Percentiles rank a stretch among this genome's conserved stretches.
These are phyloP conservation scores for Melanotaenia trifasciata DNA, from an alignment of 2,797 vertebrate species.

Conservation along the genomic window DNA sequence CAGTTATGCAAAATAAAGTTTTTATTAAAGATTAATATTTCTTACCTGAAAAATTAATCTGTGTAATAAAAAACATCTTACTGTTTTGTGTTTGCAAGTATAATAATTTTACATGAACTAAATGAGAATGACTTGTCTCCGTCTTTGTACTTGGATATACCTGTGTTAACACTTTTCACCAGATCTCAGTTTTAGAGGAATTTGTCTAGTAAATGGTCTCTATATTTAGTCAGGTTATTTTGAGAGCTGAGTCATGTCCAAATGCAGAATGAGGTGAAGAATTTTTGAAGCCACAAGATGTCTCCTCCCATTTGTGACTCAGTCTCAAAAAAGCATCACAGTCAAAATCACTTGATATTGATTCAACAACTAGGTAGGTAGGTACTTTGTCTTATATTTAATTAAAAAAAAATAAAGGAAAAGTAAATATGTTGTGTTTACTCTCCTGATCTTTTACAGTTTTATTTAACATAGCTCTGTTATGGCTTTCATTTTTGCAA, in stretches of 20 bases:
- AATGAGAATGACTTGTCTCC: background rate
- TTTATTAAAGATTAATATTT: background rate
- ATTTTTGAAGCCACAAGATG: conserved; percentile 28
- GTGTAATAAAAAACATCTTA: background rate
- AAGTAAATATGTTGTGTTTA: background rate
- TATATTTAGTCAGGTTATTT: conserved; percentile 59
- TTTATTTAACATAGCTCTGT: background rate
- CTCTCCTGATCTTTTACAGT: background rate
- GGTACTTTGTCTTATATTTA: conserved; percentile 39
- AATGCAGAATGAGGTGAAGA: conserved; percentile 42
- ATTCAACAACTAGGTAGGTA: conserved; percentile 14
- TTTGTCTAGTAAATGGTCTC: conserved; percentile 8
- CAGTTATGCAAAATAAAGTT: background rate
- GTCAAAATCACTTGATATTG: conserved; percentile 39
- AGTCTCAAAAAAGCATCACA: conserved; percentile 28
- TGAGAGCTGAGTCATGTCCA: conserved; percentile 68
- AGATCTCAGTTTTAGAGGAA: conserved; percentile 21
- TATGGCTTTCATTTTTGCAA: background rate
- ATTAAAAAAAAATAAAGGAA: conserved; percentile 32
- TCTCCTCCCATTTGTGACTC: conserved; percentile 55
- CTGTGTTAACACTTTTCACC: conserved; percentile 1
- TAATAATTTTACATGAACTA: background rate
- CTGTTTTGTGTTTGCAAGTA: background rate
- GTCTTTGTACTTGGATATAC: conserved; percentile 1
- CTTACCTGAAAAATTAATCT: background rate